phyloP scores from a whole-genome alignment of 2,888 invertebrate genomes.

The Hirtodrosophila histrioides region DNA sequence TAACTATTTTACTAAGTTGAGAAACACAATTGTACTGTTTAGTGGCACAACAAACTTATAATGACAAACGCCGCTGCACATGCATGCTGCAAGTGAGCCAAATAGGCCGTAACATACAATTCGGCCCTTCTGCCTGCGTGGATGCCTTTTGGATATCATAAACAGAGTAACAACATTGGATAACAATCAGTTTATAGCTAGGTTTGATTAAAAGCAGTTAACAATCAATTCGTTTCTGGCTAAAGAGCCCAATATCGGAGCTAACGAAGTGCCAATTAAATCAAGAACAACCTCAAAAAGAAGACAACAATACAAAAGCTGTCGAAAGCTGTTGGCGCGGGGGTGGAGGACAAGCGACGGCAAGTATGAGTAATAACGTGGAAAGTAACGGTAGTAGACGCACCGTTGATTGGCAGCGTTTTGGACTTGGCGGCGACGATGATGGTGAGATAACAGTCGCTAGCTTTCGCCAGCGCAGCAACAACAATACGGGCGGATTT shows the following conservation, averaged over 20 bases:
- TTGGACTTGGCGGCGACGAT: slow-evolving; percentile 81
- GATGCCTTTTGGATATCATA: slow-evolving; percentile 35
- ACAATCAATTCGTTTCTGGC: slow-evolving; percentile 4
- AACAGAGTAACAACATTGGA: slow-evolving; percentile 43
- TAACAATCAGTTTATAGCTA: slow-evolving; percentile 42
- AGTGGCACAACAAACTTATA: slow-evolving; percentile 10
- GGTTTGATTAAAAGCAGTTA: slow-evolving; percentile 18
- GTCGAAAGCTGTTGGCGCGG: slow-evolving; percentile 20
- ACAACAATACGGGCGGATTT: slow-evolving; percentile 89
- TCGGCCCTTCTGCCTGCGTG: slow-evolving; percentile 52
- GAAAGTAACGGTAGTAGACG: slow-evolving; percentile 70
- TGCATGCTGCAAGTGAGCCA: slow-evolving; percentile 33
- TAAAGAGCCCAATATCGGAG: neutral
- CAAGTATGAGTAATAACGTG: slow-evolving; percentile 67
- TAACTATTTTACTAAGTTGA: slow-evolving; percentile 47
- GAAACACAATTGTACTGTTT: slow-evolving; percentile 3
- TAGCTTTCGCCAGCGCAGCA: slow-evolving; percentile 84
- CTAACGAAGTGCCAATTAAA: slow-evolving; percentile 14
- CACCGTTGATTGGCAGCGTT: slow-evolving; percentile 83
- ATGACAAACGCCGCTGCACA: slow-evolving; percentile 31
- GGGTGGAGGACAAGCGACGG: slow-evolving; percentile 22
- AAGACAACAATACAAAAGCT: slow-evolving; percentile 14
- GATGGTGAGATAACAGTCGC: slow-evolving; percentile 83
- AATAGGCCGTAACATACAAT: slow-evolving; percentile 12
- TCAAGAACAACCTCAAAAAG: slow-evolving; percentile 9